Percentiles rank a stretch among this genome's conserved stretches.
phyloP scores from a whole-genome alignment of 2,888 invertebrate genomes.

The Orthosia gothica region DNA sequence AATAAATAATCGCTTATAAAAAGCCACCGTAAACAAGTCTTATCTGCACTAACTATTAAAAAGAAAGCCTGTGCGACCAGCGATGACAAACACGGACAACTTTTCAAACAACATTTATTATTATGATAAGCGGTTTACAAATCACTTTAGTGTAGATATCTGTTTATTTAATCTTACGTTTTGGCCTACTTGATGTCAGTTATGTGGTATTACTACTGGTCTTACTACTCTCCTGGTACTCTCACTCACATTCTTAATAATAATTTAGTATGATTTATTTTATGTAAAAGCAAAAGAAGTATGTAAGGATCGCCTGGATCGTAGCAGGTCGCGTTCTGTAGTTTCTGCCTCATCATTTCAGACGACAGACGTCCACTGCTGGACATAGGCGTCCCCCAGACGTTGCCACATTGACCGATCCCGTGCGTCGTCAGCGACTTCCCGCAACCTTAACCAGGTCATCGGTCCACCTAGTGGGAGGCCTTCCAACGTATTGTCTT shows the following conservation, averaged over 20 bases:
- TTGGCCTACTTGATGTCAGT: conserved; percentile 9
- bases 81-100: conserved; percentile 49
- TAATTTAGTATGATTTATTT: too few species aligned
- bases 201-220: conserved; percentile 18
- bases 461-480: too few species aligned
- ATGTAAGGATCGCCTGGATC: too few species aligned
- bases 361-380: too few species aligned
- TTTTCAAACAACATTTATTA: conserved; percentile 51
- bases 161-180: conserved; percentile 42
- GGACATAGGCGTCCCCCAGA: too few species aligned
- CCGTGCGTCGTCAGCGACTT: too few species aligned
- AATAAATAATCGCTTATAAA: neutral
- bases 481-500: too few species aligned
- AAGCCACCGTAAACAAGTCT: neutral
- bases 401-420: too few species aligned
- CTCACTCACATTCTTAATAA: conserved; percentile 1
- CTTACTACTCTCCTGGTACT: conserved; percentile 14
- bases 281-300: too few species aligned
- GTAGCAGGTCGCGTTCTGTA: too few species aligned
- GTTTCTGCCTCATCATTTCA: too few species aligned
- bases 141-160: conserved; percentile 39
- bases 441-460: too few species aligned
- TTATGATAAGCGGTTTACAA: conserved; percentile 47
- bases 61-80: conserved; percentile 54
- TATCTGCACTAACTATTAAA: conserved; percentile 22